Evolutionary conservation across 2,113 vertebrate species (phyloP).

Genomic region (Cyphomyrus plagiostoma): DNA sequence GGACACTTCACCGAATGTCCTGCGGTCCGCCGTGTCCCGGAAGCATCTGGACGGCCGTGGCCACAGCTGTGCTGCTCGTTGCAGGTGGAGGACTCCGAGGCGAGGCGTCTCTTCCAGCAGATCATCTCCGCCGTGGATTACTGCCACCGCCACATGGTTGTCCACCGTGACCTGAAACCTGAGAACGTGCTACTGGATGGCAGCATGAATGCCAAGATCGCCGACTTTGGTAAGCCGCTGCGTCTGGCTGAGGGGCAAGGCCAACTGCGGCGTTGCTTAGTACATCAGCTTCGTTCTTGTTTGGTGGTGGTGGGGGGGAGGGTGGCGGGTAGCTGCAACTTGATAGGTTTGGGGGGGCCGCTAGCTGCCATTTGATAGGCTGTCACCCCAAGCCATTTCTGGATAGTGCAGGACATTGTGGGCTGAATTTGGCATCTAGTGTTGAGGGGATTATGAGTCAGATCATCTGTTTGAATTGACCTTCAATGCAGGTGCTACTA

Average conservation of each 20-base stretch:
- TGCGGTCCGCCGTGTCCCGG: background rate
- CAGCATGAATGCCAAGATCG: slow-evolving; percentile 96
- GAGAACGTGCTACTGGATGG: slow-evolving; percentile 95
- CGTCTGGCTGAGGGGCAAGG: background rate
- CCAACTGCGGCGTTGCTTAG: slow-evolving; percentile 38
- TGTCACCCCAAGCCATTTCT: background rate
- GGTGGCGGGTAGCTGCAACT: slow-evolving; percentile 48
- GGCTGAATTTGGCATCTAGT: slow-evolving; percentile 14
- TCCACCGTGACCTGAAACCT: slow-evolving; percentile 95
- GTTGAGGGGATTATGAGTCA: background rate
- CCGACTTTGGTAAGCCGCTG: slow-evolving; percentile 81
- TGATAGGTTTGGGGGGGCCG: background rate
- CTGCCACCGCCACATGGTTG: slow-evolving; percentile 98
- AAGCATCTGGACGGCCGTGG: background rate
- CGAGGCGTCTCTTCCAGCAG: slow-evolving; percentile 93
- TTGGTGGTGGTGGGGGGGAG: slow-evolving; percentile 39
- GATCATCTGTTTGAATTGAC: background rate
- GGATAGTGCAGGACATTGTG: background rate
- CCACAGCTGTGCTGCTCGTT: slow-evolving; percentile 21
- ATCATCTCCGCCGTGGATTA: slow-evolving; percentile 97
- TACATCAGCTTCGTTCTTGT: slow-evolving; percentile 39
- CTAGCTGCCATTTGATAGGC: slow-evolving; percentile 11
- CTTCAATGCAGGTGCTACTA: background rate
- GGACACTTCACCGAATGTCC: background rate
- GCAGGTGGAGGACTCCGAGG: slow-evolving; percentile 89